Conservation (phyloP, 2,888 invertebrate species). For the Cataglyphis rosenhaueri region DNA sequence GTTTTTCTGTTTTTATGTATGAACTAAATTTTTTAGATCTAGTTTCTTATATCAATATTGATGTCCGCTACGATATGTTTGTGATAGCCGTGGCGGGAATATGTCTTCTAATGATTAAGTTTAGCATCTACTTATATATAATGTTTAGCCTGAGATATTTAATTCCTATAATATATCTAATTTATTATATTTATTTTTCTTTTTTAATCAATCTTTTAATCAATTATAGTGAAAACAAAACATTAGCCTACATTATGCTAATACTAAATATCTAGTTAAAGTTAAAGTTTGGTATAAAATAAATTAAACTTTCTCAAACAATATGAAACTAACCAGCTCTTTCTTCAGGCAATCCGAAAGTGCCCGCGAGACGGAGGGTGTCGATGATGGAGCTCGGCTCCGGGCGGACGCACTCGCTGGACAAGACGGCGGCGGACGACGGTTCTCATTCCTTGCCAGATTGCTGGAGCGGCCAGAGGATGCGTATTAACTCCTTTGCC, state of each 20-base stretch:
- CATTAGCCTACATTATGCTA: not conserved
- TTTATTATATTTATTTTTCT: not conserved
- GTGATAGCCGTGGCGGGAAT: not conserved
- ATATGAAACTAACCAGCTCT: not conserved
- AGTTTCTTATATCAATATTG: not conserved
- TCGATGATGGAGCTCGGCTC: constrained; percentile 93
- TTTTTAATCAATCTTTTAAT: not conserved
- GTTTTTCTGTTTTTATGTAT: not conserved
- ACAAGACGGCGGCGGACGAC: constrained; percentile 80
- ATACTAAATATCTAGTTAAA: too few relatives aligned
- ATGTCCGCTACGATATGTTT: constrained; percentile 11
- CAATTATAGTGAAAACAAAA: not conserved
- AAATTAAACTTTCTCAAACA: not conserved
- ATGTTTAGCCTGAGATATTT: not conserved
- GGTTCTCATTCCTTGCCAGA: constrained; percentile 82
- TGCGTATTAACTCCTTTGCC: constrained; percentile 79
- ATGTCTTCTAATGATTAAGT: not conserved
- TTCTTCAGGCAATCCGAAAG: constrained; percentile 61
- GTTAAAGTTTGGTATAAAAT: too few relatives aligned
- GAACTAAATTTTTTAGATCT: not conserved
- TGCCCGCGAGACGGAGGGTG: constrained; percentile 62
- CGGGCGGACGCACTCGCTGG: constrained; percentile 74
- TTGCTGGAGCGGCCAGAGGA: constrained; percentile 80
- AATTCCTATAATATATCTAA: not conserved
- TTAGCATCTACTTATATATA: not conserved